Evolutionary conservation across 2,888 invertebrate genomes (phyloP).

Genomic region (Macaria notata): DNA sequence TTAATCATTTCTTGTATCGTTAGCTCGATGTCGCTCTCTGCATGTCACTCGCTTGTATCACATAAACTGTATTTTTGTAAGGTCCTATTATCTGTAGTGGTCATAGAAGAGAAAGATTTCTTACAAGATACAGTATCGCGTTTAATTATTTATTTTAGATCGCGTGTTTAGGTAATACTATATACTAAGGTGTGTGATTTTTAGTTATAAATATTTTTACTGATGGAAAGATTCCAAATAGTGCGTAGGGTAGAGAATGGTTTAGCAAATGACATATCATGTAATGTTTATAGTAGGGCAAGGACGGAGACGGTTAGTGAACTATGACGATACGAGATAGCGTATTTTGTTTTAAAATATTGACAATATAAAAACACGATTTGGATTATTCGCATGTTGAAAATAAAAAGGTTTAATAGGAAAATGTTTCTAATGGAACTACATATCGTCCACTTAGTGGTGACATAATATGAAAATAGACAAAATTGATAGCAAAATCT

Average conservation of each 20-base stretch:
- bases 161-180: constrained; percentile 65
- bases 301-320: constrained; percentile 60
- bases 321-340: constrained; percentile 50
- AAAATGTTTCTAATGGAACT: constrained; percentile 67
- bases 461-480: constrained; percentile 53
- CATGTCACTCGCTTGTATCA: constrained; percentile 31
- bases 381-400: constrained; percentile 70
- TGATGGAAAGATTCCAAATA: constrained; percentile 79
- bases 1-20: constrained; percentile 57
- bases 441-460: constrained; percentile 80
- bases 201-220: constrained; percentile 70
- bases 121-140: constrained; percentile 20
- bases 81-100: constrained; percentile 20
- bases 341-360: constrained; percentile 61
- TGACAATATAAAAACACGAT: constrained; percentile 70
- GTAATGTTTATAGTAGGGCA: constrained; percentile 65
- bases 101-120: constrained; percentile 18
- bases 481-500: constrained; percentile 46
- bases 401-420: constrained; percentile 75
- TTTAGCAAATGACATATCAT: constrained; percentile 80
- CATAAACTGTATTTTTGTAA: constrained; percentile 23
- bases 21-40: constrained; percentile 48
- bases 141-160: constrained; percentile 39
- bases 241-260: constrained; percentile 55
- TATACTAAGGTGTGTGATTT: constrained; percentile 74